Base-by-base conservation (phyloP, 1,140 invertebrate genomes). In the Pantala flavescens region DNA sequence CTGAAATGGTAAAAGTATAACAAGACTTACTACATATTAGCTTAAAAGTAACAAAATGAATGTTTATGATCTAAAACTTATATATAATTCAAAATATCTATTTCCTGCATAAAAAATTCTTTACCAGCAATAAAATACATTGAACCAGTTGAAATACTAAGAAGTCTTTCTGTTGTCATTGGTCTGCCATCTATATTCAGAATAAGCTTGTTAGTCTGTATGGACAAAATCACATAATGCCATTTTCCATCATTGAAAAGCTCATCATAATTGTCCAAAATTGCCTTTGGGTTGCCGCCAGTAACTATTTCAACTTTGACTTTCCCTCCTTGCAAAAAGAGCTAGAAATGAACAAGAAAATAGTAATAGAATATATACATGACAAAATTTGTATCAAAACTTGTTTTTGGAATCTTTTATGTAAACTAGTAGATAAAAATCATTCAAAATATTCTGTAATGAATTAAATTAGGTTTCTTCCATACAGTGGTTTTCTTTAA, bases 211-310 rank as follows among this genome's bases (percentile, higher is more conserved):
- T 96, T 92, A 19, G 86, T 87, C 0, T 85, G 82, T 70, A 95
- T 87, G 0, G 91, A 91, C 21, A 96, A 82, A 70, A 92, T 85
- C 14, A 93, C 86, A 2, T 87, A 85, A 83, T 97, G 95, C 95
- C 95, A 98, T 77, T 89, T 88, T 0, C 95, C 95, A 82, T 97
- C 94, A 80, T 96, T 96, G 78, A 94, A 93, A 70, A 82, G 85
- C 36, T 92, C 91, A 23, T 92, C 88, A 79, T 93, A 96, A 79
- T 95, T 95, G 79, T 96, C 93, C 71, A 96, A 83, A 71, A 88
- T 84, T 0, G 90, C 86, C 77, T 83, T 83, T 0, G 90, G 89
- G 76, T 86, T 88, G 0, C 86, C 85, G 36, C 87, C 85, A 0
- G 90, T 90, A 79, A 88, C 82, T 0, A 97, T 82, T 77, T 94